Conservation (phyloP, 2,113 vertebrate species). For the Semicossyphus pulcher region DNA sequence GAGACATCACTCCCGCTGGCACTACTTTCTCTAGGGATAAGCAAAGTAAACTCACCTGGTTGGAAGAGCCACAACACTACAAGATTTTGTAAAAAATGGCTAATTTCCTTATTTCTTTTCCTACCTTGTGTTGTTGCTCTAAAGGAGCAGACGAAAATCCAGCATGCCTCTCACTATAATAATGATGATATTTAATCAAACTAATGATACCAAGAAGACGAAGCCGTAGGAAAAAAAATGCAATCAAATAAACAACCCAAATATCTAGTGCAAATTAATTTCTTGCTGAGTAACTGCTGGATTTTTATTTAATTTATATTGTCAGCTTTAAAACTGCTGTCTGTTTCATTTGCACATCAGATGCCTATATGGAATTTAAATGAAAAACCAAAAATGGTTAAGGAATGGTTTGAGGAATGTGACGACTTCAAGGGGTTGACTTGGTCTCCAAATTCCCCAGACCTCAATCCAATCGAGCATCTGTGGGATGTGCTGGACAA, state of each 20-base stretch:
- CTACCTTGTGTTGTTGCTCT: not conserved
- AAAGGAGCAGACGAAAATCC: not conserved
- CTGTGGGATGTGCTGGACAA: no score
- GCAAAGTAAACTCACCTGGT: not conserved
- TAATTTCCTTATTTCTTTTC: not conserved
- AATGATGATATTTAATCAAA: not conserved
- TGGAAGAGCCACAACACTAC: not conserved
- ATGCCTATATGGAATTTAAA: not conserved
- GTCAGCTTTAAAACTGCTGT: not conserved
- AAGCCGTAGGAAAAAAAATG: not conserved
- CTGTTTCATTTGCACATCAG: not conserved
- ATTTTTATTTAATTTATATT: not conserved
- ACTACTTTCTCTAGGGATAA: slow-evolving; percentile 13
- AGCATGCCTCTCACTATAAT: not conserved
- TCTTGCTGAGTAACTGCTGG: not conserved
- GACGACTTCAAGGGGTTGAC: no score
- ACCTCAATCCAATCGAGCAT: no score
- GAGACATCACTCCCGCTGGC: slow-evolving; percentile 29
- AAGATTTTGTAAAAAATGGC: slow-evolving; percentile 9
- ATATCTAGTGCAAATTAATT: not conserved
- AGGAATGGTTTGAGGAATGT: no score
- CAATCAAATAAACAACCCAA: not conserved
- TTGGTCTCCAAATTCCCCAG: no score
- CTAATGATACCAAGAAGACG: not conserved
- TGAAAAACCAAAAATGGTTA: no score